Evolutionary conservation across 2,888 invertebrate species (phyloP).

Genomic region (Scrobipalpa costella): DNA sequence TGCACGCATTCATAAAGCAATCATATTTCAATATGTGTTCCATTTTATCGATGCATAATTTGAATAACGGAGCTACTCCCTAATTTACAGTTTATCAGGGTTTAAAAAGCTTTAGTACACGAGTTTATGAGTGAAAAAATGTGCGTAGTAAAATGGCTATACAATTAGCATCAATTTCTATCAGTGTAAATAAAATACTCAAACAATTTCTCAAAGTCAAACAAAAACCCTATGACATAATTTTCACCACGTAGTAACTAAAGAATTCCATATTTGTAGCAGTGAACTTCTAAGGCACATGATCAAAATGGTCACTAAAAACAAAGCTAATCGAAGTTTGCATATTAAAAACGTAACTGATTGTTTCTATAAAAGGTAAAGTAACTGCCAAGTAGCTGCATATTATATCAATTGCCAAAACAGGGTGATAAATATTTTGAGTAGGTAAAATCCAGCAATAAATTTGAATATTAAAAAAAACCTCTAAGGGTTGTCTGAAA

Average conservation of each 20-base stretch:
- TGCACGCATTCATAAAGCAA: slow-evolving; percentile 56
- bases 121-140: neutral
- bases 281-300: neutral
- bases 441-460: no score
- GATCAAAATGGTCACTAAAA: neutral
- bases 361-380: slow-evolving; percentile 7
- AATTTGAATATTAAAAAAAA: no score
- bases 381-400: no score
- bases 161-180: slow-evolving; percentile 4
- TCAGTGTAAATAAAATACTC: neutral
- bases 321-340: neutral
- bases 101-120: neutral
- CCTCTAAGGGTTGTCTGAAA: no score
- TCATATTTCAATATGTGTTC: slow-evolving; percentile 34
- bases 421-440: no score
- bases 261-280: neutral
- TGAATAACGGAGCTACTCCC: neutral
- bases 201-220: neutral
- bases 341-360: neutral
- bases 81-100: neutral
- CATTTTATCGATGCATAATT: neutral
- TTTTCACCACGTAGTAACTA: neutral
- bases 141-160: neutral
- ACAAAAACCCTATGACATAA: slow-evolving; percentile 1
- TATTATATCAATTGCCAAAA: no score